Evolutionary conservation across 2,888 invertebrate species (phyloP), one percentile per base, ranked within the genome.

Genomic region (Ormyrus pomaceus): DNA sequence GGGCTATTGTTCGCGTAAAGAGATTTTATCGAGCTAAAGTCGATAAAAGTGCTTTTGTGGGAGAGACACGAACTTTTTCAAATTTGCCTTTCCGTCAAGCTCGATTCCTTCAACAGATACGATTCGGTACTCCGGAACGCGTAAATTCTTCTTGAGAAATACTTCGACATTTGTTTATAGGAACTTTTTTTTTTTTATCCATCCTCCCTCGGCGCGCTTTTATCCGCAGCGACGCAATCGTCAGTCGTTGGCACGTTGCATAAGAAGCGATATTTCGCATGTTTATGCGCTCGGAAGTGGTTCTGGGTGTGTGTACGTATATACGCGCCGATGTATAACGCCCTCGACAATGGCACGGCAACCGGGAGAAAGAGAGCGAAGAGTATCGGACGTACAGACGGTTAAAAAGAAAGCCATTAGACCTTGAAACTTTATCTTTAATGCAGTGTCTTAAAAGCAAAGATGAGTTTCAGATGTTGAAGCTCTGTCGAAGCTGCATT

Each of bases 21-120:
- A 65, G 75, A 79, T 79, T 79, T 79, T 65, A 75, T 75, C 65
- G 75, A 79, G 58, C 75, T 56, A 73, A 61, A 59, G 70, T 53
- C 69, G 58, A 74, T 74, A 69, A 79, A 79, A 74, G n/a, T 19
- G 55, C 9, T 13, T 62, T 48, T 46, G 6, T 34, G 6, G 48
- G 69, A 62, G 69, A 62, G n/a, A 53, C 46, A 61, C 50, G 10
- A 48, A 13, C 10, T 11, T 58, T 71, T 77, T 71, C 65, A 8
- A 58, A 11, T 65, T 19, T 19, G 19, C 19, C 19, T 19, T 77
- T 77, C 58, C 50, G 65, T 65, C 51, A 50, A 7, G 6, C 51
- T 7, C 48, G 34, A 70, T 64, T 53, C 48, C 11, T 11, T 56
- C 53, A 53, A 53, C 7, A 56, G 10, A n/a, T 56, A 56, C n/a